A percentile compares a stretch with the other conserved stretches of the same genome.
Evolutionary conservation across 2,113 vertebrate genomes (phyloP).

Genomic region (Leptobrachium ailaonicum): DNA sequence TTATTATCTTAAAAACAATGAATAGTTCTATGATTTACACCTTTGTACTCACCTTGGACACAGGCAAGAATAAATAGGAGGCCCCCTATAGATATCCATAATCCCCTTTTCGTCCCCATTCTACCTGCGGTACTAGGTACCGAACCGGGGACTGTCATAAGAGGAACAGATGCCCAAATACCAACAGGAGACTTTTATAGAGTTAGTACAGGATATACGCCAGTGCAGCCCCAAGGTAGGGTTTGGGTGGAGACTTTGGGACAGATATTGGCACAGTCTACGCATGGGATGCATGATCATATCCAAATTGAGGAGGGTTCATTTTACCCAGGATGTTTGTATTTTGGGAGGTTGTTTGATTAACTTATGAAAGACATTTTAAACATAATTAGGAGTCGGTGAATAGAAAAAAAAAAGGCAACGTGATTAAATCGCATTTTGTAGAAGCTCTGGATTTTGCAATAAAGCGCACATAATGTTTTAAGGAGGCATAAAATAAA

Average conservation of each 20-base stretch:
- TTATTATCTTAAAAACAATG: too few species aligned
- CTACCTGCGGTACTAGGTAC: conserved; percentile 22
- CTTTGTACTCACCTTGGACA: conserved; percentile 29
- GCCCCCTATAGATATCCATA: conserved; percentile 21
- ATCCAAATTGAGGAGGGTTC: background rate
- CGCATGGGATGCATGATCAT: background rate
- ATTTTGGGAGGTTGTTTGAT: conserved; percentile 36
- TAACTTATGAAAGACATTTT: conserved; percentile 26
- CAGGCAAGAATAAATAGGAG: conserved; percentile 17
- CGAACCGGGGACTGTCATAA: conserved; percentile 22
- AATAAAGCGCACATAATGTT: too few species aligned
- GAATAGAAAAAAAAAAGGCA: background rate
- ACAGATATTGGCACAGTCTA: conserved; percentile 29
- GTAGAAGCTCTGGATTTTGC: too few species aligned
- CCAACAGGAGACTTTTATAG: conserved; percentile 32
- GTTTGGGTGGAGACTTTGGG: conserved; percentile 5
- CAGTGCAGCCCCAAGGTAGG: background rate
- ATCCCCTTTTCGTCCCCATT: conserved; percentile 36
- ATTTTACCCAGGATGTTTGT: conserved; percentile 29
- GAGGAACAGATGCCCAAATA: conserved; percentile 17
- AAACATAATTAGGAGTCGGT: background rate
- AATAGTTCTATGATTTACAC: too few species aligned
- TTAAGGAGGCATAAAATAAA: too few species aligned
- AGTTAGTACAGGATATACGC: background rate
- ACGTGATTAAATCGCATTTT: too few species aligned